Conservation (phyloP, 1,140 invertebrate species). For the Gonatopus flavifemur region DNA sequence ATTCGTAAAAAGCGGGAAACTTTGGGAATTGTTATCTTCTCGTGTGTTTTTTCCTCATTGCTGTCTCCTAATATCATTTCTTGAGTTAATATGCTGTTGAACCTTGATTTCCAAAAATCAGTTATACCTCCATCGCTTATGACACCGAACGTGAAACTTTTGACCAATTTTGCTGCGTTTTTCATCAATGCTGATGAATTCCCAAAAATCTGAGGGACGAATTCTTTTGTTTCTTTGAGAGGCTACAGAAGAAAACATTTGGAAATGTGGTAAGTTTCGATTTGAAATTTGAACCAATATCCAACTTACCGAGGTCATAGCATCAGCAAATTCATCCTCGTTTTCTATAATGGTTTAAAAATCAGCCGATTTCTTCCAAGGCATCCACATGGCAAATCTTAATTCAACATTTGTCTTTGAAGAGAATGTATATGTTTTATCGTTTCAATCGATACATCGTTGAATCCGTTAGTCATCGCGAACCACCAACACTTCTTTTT, state of each 20-base stretch:
- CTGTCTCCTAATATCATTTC: slow-evolving; percentile 20
- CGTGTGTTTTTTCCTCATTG: slow-evolving; percentile 23
- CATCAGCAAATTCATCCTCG: slow-evolving; percentile 46
- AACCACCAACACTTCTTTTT: slow-evolving; percentile 60
- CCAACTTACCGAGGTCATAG: slow-evolving; percentile 40
- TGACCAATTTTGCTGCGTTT: slow-evolving; percentile 49
- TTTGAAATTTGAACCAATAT: too few species aligned
- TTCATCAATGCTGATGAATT: slow-evolving; percentile 52
- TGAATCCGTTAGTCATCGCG: slow-evolving; percentile 60
- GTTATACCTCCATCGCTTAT: slow-evolving; percentile 45
- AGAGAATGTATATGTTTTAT: slow-evolving; percentile 56
- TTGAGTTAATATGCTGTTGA: slow-evolving; percentile 20
- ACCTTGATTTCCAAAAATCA: slow-evolving; percentile 50
- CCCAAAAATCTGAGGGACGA: slow-evolving; percentile 52
- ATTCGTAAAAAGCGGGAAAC: slow-evolving; percentile 54
- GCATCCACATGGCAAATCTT: slow-evolving; percentile 45
- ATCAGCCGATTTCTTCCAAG: slow-evolving; percentile 19
- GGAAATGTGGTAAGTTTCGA: too few species aligned
- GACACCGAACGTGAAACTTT: slow-evolving; percentile 48
- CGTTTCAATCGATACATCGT: slow-evolving; percentile 59
- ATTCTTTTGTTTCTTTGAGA: slow-evolving; percentile 45
- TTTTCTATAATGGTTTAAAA: slow-evolving; percentile 26
- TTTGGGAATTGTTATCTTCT: slow-evolving; percentile 33
- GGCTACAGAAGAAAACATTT: slow-evolving; percentile 40
- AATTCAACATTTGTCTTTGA: slow-evolving; percentile 48